Evolutionary conservation across 35 echinoderm and acorn worm genomes (phyloP).

Genomic region (Apostichopus japonicus): DNA sequence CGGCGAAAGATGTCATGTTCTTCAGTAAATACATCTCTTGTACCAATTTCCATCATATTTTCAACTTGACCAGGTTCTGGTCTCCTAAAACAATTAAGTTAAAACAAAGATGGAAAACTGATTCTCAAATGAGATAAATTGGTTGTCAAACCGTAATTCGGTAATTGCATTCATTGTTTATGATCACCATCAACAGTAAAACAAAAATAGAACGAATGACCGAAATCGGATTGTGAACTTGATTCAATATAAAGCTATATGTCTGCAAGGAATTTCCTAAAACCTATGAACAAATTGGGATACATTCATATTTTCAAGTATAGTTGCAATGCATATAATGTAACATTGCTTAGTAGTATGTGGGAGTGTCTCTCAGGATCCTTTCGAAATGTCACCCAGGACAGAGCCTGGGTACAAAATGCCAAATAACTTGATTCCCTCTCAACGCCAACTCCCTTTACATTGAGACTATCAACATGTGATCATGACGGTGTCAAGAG

Average conservation of each 20-base stretch:
- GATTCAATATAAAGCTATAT: neutral
- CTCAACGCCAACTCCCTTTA: too few species aligned
- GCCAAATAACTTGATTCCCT: too few species aligned
- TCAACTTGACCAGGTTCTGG: conserved; percentile 59
- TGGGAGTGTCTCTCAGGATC: too few species aligned
- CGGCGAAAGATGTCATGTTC: conserved; percentile 76
- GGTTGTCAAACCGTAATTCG: neutral
- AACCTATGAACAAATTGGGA: neutral
- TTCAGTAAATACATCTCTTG: conserved; percentile 63
- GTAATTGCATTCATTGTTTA: neutral
- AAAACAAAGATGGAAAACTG: neutral
- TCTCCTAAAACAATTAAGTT: conserved; percentile 7
- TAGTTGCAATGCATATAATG: too few species aligned
- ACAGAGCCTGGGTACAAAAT: too few species aligned
- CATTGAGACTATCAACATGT: too few species aligned
- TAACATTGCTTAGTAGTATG: too few species aligned
- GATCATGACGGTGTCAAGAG: neutral
- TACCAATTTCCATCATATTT: conserved; percentile 73
- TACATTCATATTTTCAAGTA: neutral
- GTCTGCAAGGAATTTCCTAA: neutral
- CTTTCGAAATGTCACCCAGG: too few species aligned
- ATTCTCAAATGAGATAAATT: neutral
- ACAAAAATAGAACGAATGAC: neutral
- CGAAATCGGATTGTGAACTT: neutral
- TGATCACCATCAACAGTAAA: neutral